Conservation (phyloP, 2,888 invertebrate species). For the Dioctria rufipes region DNA sequence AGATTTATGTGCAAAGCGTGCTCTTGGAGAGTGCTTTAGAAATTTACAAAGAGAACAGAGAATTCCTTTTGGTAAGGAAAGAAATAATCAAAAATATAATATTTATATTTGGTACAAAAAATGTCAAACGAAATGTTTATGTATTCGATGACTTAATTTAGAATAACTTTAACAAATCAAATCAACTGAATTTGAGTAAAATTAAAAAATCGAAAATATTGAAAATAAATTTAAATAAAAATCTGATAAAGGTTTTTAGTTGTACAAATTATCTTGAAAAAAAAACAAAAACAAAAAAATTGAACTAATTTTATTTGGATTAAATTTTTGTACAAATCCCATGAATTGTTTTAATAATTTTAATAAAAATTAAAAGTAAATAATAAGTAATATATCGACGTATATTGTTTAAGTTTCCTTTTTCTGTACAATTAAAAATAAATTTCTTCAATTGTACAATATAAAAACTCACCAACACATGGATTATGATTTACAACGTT, state of each 20-base stretch:
- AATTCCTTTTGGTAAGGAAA: background rate
- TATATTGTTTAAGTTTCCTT: background rate
- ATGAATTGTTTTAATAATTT: no score
- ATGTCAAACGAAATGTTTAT: background rate
- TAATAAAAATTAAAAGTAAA: no score
- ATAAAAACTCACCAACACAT: constrained; percentile 85
- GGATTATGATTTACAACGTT: constrained; percentile 93
- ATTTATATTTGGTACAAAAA: background rate
- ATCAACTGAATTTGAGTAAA: no score
- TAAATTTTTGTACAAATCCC: no score
- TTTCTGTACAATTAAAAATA: background rate
- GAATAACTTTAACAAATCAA: background rate
- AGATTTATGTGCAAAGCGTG: constrained; percentile 30
- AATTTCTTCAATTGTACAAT: background rate
- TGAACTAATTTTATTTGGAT: no score
- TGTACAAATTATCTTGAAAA: no score
- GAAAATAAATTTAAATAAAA: no score
- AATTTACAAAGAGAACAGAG: background rate
- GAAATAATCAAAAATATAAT: no score
- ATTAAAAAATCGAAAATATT: no score
- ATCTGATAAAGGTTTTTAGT: no score
- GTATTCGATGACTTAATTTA: background rate
- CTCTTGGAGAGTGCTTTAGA: constrained; percentile 11
- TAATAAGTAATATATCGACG: no score
- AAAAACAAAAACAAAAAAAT: no score